These are phyloP conservation scores for Drosophila lowei DNA, from an alignment of 1,140 invertebrate species.

Conservation along the genomic window DNA sequence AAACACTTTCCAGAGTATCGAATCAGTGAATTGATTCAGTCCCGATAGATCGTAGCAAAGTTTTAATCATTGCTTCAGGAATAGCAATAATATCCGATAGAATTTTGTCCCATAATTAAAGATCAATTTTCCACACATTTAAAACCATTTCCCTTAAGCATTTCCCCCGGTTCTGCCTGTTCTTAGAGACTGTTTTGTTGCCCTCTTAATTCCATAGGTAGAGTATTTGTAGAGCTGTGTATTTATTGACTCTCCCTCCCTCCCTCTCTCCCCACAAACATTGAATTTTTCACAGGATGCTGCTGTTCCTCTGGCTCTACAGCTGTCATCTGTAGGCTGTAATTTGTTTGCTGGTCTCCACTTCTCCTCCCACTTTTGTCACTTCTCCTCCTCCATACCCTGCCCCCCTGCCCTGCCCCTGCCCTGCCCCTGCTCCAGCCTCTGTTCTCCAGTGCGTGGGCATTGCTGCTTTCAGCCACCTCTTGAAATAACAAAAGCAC, in stretches of 20 bases:
- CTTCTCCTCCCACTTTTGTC: slow-evolving; percentile 3
- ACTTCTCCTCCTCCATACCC: no score
- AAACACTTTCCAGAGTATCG: no score
- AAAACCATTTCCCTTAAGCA: no score
- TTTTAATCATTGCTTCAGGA: no score
- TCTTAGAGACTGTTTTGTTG: not conserved
- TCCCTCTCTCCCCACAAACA: not conserved
- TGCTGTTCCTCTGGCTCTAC: slow-evolving; percentile 57
- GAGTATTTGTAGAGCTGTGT: slow-evolving; percentile 19
- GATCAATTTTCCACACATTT: no score
- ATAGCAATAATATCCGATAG: no score
- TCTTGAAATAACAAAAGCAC: slow-evolving; percentile 63
- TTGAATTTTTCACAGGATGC: slow-evolving; percentile 24
- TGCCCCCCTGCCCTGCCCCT: fast-evolving
- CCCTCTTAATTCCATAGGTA: not conserved
- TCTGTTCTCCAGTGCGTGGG: slow-evolving; percentile 39
- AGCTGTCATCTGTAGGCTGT: slow-evolving; percentile 71
- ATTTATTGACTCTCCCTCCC: slow-evolving; percentile 13
- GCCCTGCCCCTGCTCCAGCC: not conserved
- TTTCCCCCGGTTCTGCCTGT: not conserved
- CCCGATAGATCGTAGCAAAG: no score
- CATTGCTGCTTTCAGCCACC: slow-evolving; percentile 70
- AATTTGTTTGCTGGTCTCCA: slow-evolving; percentile 64
- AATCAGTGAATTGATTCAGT: no score
- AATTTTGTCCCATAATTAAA: no score